Evolutionary conservation across 2,113 vertebrate species (phyloP), one percentile per base, ranked within the genome.

Genomic region (Okapia johnstoni): DNA sequence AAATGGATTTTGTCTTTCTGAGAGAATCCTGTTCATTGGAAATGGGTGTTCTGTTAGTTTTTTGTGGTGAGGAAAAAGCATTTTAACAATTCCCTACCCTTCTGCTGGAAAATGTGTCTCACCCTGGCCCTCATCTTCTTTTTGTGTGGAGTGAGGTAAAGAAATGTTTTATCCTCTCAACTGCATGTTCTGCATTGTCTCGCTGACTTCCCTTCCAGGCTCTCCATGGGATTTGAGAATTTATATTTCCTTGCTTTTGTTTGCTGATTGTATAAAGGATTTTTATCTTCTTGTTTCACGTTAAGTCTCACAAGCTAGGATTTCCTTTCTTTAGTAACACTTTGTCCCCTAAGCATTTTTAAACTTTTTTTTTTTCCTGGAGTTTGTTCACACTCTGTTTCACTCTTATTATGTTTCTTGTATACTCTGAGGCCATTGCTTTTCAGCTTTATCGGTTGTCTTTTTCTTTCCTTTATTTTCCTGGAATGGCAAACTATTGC

Each of bases 71-170:
- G 33, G 89, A 54, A 81, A 92, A 92, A 48, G 26, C 85, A 85
- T 96, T 93, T 90, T 66, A 90, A 54, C 90, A 63, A 81, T 83
- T 96, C 97, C 81, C 79, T 90, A 92, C 60, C 87, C 85, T 50
- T 90, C 88, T 92, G 86, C 94, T 93, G 96, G 91, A 98, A 98
- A 98, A 97, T 85, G 70, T n/a, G 2, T 54, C 91, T 97, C 96
- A 92, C 91, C 43, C 91, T 85, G 77, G 70, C 81, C 97, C 97
- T 97, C 98, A 98, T 97, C 98, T 97, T 93, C 92, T 96, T 94
- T 98, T 97, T 96, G 80, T 98, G 57, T 89, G 50, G 90, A 96
- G 26, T 97, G 96, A 97, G 12, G 15, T 95, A 96, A 97, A 98
- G 97, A 98, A 97, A 91, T 94, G 81, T 94, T 96, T 97, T 97